These are phyloP conservation scores for Amphipyra berbera DNA, from an alignment of 2,888 invertebrate species.

Conservation along the genomic window DNA sequence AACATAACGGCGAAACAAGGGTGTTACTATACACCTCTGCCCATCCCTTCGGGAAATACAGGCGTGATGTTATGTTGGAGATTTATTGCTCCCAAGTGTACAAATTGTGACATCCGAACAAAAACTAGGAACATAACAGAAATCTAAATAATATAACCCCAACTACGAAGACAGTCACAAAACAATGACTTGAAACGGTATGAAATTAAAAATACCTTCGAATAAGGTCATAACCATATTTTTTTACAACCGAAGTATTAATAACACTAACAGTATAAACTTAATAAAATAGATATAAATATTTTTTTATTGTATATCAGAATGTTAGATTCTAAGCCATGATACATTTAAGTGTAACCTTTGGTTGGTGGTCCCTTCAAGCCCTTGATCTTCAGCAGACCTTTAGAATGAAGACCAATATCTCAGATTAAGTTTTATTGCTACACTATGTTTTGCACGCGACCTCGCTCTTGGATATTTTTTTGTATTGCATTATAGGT, in stretches of 20 bases:
- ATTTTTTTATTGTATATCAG: neutral
- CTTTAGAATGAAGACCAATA: slow-evolving; percentile 50
- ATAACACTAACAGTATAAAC: neutral
- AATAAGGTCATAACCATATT: neutral
- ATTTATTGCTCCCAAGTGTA: too few relatives aligned
- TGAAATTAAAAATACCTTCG: neutral
- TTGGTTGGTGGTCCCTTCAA: slow-evolving; percentile 51
- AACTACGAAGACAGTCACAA: too few relatives aligned
- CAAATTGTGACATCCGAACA: too few relatives aligned
- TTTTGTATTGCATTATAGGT: neutral
- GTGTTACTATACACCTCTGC: too few relatives aligned
- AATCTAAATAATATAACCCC: too few relatives aligned
- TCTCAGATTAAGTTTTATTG: slow-evolving; percentile 40
- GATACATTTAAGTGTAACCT: slow-evolving; percentile 47
- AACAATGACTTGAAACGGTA: too few relatives aligned
- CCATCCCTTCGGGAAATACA: too few relatives aligned
- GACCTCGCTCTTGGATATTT: slow-evolving; percentile 1
- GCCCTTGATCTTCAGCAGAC: slow-evolving; percentile 60
- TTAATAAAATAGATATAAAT: neutral
- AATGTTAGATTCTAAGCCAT: slow-evolving; percentile 20
- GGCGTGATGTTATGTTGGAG: too few relatives aligned
- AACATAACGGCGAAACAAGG: too few relatives aligned
- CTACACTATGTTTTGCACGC: slow-evolving; percentile 1
- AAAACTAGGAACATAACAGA: too few relatives aligned
- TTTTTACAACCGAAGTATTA: neutral